These are phyloP conservation scores for Melitaea cinxia DNA, from an alignment of 1,140 invertebrate genomes.

Conservation along the genomic window DNA sequence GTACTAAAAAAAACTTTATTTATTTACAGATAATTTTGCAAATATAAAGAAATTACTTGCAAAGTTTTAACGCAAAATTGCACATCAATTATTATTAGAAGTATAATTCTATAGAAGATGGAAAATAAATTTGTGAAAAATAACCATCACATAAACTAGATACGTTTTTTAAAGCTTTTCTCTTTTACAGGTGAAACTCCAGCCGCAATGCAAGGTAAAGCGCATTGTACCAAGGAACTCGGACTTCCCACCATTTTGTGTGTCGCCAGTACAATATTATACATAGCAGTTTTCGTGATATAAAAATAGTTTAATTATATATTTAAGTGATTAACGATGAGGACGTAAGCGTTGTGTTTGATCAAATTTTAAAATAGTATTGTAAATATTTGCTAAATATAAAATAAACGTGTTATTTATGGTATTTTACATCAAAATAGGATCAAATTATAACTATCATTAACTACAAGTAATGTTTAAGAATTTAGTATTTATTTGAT, in stretches of 20 bases:
- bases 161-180: no score
- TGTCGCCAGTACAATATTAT: conserved; percentile 46
- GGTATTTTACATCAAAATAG: background rate
- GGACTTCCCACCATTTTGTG: conserved; percentile 48
- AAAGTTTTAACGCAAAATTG: no score
- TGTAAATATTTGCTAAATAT: conserved; percentile 34
- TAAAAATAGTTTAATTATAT: conserved; percentile 29
- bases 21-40: no score
- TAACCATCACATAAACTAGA: no score
- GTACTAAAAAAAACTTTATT: no score
- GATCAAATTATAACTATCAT: background rate
- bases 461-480: background rate
- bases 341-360: conserved; percentile 24
- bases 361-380: conserved; percentile 30
- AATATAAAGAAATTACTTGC: no score
- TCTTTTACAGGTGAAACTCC: conserved; percentile 75
- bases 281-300: conserved; percentile 39
- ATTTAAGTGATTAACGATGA: background rate
- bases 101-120: no score
- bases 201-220: conserved; percentile 74
- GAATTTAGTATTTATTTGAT: background rate
- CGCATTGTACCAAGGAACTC: conserved; percentile 57
- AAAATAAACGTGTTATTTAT: conserved; percentile 6
- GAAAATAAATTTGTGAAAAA: no score
- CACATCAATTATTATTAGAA: no score